Conservation (phyloP, 2,888 invertebrate species). For the Epistrophella euchroma region DNA sequence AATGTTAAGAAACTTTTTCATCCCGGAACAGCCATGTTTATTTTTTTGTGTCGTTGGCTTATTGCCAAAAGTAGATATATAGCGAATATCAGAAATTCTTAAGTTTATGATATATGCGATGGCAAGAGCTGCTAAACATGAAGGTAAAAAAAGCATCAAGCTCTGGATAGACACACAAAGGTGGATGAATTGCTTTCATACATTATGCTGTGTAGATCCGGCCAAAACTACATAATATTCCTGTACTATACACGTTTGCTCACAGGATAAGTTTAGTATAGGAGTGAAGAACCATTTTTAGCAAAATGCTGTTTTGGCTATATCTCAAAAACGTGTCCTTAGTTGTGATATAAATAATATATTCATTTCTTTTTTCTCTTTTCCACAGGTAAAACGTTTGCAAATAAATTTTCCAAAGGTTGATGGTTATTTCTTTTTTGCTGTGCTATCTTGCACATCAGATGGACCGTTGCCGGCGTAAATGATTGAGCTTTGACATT, state of each 20-base stretch:
- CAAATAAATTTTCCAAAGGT: conserved; percentile 72
- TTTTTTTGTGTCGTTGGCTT: conserved; percentile 37
- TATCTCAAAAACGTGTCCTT: conserved; percentile 73
- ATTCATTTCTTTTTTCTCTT: conserved; percentile 45
- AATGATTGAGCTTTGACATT: conserved; percentile 46
- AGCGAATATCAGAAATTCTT: conserved; percentile 70
- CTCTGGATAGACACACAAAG: conserved; percentile 64
- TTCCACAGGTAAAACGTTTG: conserved; percentile 65
- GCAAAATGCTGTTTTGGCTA: conserved; percentile 67
- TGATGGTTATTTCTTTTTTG: conserved; percentile 71
- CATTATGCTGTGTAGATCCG: conserved; percentile 30
- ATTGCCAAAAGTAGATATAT: conserved; percentile 71
- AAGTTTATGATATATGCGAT: conserved; percentile 66
- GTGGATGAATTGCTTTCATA: conserved; percentile 67
- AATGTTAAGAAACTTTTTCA: conserved; percentile 59
- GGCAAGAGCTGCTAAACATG: background rate
- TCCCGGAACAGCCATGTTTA: conserved; percentile 51
- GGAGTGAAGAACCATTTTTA: conserved; percentile 55
- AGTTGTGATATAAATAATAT: conserved; percentile 71
- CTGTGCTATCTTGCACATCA: conserved; percentile 53
- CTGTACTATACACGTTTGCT: background rate
- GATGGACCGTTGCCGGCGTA: conserved; percentile 39
- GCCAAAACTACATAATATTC: conserved; percentile 4
- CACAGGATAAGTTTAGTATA: conserved; percentile 17
- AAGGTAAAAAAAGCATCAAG: conserved; percentile 19